phyloP scores from a whole-genome alignment of 37 sponge, comb jelly and placozoan genomes.

The Beroe ovata region DNA sequence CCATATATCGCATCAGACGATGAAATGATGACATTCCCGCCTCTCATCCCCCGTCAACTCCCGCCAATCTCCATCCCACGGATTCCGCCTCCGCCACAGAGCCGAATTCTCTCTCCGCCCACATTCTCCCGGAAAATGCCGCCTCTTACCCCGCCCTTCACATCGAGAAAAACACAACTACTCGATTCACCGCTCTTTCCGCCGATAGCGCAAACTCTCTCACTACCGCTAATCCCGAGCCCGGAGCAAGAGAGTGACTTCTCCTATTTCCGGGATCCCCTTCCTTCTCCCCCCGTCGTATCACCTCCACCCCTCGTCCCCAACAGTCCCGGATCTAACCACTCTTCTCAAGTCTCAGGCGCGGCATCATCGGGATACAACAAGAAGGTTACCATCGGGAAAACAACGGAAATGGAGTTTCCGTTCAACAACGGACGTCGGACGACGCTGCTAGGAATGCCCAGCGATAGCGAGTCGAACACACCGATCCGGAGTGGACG shows the following conservation, averaged over 20 bases:
- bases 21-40: not conserved
- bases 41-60: not conserved
- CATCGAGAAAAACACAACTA: not conserved
- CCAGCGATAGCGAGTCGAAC: not conserved
- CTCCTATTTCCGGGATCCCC: too few species aligned
- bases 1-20: not conserved
- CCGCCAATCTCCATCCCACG: not conserved
- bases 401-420: slow-evolving; percentile 52
- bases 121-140: not conserved
- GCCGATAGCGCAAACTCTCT: not conserved
- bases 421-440: slow-evolving; percentile 50
- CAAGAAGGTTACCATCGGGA: slow-evolving; percentile 57
- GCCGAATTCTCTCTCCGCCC: not conserved
- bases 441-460: slow-evolving; percentile 29
- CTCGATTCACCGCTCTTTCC: not conserved
- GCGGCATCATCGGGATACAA: not conserved
- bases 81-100: not conserved
- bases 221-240: not conserved
- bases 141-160: not conserved
- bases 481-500: not conserved
- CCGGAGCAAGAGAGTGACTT: not conserved
- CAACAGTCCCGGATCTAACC: not conserved
- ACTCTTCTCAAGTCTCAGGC: not conserved
- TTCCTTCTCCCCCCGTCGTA: not conserved
- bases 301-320: not conserved